These are phyloP conservation scores for Dromaius novaehollandiae DNA, from an alignment of 2,113 vertebrate species.

Conservation along the genomic window DNA sequence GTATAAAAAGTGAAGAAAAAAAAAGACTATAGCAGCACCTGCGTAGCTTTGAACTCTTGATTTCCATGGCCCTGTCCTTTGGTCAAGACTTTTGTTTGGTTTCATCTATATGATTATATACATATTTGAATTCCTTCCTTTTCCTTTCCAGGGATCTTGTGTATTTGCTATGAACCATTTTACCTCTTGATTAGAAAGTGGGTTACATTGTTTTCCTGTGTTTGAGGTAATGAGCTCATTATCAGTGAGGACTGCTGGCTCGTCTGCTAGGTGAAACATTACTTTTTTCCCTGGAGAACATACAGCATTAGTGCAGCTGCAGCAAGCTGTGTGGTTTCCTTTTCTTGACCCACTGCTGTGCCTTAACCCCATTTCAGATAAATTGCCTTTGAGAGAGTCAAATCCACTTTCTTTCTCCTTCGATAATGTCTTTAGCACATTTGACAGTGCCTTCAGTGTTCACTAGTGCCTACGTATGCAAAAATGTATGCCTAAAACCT, in stretches of 20 bases:
- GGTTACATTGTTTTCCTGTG: fast-evolving
- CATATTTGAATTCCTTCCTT: not conserved
- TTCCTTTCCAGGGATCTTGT: not conserved
- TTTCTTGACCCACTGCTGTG: not conserved
- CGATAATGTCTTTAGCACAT: not conserved
- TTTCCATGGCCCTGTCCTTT: not conserved
- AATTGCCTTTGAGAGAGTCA: not conserved
- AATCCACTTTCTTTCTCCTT: not conserved
- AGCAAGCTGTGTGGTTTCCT: not conserved
- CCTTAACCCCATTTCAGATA: not conserved
- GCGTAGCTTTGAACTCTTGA: not conserved
- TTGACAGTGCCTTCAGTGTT: not conserved
- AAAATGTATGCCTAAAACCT: not conserved
- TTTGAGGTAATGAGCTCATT: not conserved
- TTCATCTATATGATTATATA: not conserved
- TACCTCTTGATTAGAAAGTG: not conserved
- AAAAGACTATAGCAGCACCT: not conserved
- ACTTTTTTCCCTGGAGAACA: not conserved
- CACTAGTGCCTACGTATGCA: not conserved
- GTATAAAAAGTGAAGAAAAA: not conserved
- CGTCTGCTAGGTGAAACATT: not conserved
- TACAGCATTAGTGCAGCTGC: not conserved
- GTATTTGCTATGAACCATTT: not conserved
- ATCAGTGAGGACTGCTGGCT: not conserved
- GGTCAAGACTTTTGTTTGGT: not conserved